Evolutionary conservation across 2,797 vertebrate genomes (phyloP).

Genomic region (Tokudaia muenninki): DNA sequence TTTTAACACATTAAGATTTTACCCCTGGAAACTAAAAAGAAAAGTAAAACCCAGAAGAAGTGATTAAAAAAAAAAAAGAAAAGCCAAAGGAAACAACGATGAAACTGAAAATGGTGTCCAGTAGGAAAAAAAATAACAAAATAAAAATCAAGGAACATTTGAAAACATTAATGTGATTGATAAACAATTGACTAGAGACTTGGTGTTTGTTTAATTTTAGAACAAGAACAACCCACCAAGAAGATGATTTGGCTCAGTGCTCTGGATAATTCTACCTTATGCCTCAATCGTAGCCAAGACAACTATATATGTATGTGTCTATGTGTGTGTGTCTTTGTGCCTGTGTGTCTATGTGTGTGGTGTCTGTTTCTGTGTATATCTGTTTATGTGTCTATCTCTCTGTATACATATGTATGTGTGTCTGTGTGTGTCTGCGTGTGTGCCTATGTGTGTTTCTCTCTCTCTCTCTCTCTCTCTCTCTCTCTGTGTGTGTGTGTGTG

Average conservation of each 20-base stretch:
- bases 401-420: neutral
- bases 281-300: neutral
- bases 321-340: neutral
- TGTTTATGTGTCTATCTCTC: neutral
- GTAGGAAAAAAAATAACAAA: constrained; percentile 13
- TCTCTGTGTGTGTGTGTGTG: neutral
- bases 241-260: neutral
- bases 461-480: neutral
- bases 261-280: constrained; percentile 20
- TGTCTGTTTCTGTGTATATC: neutral
- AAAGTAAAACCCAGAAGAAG: constrained; percentile 1
- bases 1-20: constrained; percentile 25
- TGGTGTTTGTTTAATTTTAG: neutral
- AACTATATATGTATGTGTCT: neutral
- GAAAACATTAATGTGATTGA: neutral
- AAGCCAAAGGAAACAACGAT: constrained; percentile 11
- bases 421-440: neutral
- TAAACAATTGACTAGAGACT: neutral
- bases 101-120: constrained; percentile 1
- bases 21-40: neutral
- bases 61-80: neutral
- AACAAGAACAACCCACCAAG: neutral
- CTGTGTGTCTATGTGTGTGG: neutral
- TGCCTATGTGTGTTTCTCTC: neutral
- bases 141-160: neutral